Conservation (phyloP, 35 echinoderm and acorn worm genomes). For the Amphiura filiformis region DNA sequence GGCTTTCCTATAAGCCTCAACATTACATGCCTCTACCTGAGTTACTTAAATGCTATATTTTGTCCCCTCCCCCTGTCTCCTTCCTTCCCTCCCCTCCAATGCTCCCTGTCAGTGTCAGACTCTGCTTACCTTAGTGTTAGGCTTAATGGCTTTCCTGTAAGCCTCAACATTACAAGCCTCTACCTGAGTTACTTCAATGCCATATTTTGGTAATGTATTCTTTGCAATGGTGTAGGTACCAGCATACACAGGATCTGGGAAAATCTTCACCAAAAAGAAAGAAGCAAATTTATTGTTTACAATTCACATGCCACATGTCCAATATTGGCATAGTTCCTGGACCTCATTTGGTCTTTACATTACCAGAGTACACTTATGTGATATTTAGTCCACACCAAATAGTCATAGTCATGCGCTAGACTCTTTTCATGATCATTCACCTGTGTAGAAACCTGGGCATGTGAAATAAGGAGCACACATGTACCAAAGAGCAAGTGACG, state of each 20-base stretch:
- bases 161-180: constrained; percentile 56
- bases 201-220: constrained; percentile 61
- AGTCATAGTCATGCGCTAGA: too few species aligned
- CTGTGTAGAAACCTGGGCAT: too few species aligned
- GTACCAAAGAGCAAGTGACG: too few species aligned
- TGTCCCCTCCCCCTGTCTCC: too few species aligned
- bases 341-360: neutral
- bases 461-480: too few species aligned
- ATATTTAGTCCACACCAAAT: too few species aligned
- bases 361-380: too few species aligned
- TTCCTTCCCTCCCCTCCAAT: too few species aligned
- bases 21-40: constrained; percentile 47
- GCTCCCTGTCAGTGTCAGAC: too few species aligned
- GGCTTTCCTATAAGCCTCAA: constrained; percentile 64
- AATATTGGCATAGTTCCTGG: neutral
- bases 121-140: constrained; percentile 86
- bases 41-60: constrained; percentile 82
- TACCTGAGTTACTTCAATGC: constrained; percentile 70
- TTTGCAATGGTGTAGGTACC: constrained; percentile 66
- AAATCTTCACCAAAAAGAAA: constrained; percentile 64
- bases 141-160: constrained; percentile 67
- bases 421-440: too few species aligned
- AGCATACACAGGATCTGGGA: constrained; percentile 73
- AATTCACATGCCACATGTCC: neutral
- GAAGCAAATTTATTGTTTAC: constrained; percentile 6